phyloP scores from a whole-genome alignment of 2,113 vertebrate species.

The Bombycilla garrulus region DNA sequence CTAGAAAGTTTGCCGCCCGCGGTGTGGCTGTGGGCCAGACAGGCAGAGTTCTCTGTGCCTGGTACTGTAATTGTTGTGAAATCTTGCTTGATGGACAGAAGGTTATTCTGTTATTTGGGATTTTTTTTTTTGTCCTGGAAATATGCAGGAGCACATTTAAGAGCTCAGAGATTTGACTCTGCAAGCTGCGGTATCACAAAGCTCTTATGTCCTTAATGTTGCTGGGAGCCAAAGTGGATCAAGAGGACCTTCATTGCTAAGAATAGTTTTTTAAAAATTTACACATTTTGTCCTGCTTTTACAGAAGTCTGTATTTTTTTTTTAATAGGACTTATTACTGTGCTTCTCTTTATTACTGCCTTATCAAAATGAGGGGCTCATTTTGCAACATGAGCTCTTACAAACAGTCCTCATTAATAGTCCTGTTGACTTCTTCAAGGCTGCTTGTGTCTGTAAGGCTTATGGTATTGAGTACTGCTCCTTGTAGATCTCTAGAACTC shows the following conservation, averaged over 20 bases:
- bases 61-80: slow-evolving; percentile 62
- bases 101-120: slow-evolving; percentile 12
- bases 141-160: neutral
- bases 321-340: neutral
- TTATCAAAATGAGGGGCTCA: neutral
- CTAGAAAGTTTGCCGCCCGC: neutral
- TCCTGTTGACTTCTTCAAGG: neutral
- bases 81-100: slow-evolving; percentile 34
- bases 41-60: slow-evolving; percentile 60
- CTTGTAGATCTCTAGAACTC: neutral
- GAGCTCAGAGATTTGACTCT: neutral
- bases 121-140: neutral
- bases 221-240: neutral
- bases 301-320: neutral
- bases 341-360: neutral
- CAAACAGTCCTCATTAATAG: neutral
- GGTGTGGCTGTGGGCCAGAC: slow-evolving; percentile 49
- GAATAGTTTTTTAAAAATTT: neutral
- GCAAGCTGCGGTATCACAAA: neutral
- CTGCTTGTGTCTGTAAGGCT: neutral
- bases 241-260: neutral
- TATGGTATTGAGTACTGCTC: neutral
- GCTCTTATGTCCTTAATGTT: neutral
- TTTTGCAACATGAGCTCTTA: neutral
- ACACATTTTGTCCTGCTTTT: neutral